Evolutionary conservation across 2,797 vertebrate species (phyloP).

Genomic region (Aphelocoma californica): DNA sequence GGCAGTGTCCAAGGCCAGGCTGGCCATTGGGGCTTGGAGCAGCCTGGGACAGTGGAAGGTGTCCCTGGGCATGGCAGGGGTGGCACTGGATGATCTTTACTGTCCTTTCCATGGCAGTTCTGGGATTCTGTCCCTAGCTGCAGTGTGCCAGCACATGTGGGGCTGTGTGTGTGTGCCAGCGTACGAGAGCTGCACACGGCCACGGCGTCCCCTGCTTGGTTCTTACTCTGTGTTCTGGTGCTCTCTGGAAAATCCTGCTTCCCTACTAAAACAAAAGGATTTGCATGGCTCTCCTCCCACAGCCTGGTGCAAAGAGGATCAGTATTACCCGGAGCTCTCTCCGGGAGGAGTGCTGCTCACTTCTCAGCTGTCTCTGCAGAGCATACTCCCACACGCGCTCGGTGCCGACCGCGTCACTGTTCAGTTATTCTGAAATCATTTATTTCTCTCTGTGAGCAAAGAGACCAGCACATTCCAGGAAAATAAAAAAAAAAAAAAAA

Average conservation of each 20-base stretch:
- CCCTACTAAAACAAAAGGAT: neutral
- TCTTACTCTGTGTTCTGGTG: neutral
- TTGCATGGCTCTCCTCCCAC: neutral
- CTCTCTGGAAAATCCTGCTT: neutral
- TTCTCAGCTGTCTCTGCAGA: constrained; percentile 25
- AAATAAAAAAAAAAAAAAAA: neutral
- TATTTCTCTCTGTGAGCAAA: neutral
- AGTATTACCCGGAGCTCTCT: constrained; percentile 3
- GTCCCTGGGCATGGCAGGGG: neutral
- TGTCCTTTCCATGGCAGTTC: too few species aligned
- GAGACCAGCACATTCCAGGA: neutral
- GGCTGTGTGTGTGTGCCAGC: neutral
- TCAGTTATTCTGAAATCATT: neutral
- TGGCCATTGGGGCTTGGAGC: neutral
- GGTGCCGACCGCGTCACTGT: neutral
- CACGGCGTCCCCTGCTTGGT: neutral
- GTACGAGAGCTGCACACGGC: fast-evolving
- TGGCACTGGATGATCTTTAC: fast-evolving
- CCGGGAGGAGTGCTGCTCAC: constrained; percentile 53
- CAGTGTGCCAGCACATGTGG: neutral
- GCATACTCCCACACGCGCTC: neutral
- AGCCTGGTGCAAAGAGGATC: neutral
- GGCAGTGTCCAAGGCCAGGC: too few species aligned
- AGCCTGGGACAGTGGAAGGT: neutral
- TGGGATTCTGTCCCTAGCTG: neutral